phyloP scores from a whole-genome alignment of 2,888 invertebrate species.

The Sarcophaga variegata region DNA sequence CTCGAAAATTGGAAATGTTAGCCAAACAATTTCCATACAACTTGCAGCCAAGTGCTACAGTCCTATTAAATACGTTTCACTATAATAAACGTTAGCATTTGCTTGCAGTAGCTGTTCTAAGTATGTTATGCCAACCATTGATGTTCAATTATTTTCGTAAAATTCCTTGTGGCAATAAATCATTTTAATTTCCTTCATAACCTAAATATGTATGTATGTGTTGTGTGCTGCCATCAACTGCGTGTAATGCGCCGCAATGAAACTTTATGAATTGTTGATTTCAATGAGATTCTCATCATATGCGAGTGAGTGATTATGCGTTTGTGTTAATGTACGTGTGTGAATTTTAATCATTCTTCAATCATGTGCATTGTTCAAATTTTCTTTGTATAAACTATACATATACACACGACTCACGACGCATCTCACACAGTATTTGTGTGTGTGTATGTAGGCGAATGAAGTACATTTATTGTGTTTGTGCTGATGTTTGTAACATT shows the following conservation, averaged over 20 bases:
- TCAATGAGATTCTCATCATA: slow-evolving; percentile 7
- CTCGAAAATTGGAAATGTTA: too few relatives aligned
- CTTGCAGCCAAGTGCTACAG: too few relatives aligned
- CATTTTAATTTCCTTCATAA: slow-evolving; percentile 49
- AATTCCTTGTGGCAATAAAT: slow-evolving; percentile 48
- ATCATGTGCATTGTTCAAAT: slow-evolving; percentile 50
- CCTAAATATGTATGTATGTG: not conserved
- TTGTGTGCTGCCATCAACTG: slow-evolving; percentile 10
- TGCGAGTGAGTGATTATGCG: not conserved
- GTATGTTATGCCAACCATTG: not conserved
- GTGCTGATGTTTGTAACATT: too few relatives aligned
- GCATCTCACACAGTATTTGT: too few relatives aligned
- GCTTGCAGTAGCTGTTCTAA: not conserved
- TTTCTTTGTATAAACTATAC: not conserved
- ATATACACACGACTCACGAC: not conserved
- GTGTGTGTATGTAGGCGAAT: too few relatives aligned
- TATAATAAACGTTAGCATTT: not conserved
- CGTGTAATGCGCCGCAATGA: slow-evolving; percentile 15
- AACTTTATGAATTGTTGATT: slow-evolving; percentile 23
- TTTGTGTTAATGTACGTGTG: not conserved
- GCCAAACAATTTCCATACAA: too few relatives aligned
- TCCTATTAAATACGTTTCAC: too few relatives aligned
- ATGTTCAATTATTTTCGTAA: not conserved
- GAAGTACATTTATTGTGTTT: too few relatives aligned
- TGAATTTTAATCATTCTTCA: slow-evolving; percentile 56